phyloP scores from a whole-genome alignment of 2,797 vertebrate species.

The Strix occidentalis region DNA sequence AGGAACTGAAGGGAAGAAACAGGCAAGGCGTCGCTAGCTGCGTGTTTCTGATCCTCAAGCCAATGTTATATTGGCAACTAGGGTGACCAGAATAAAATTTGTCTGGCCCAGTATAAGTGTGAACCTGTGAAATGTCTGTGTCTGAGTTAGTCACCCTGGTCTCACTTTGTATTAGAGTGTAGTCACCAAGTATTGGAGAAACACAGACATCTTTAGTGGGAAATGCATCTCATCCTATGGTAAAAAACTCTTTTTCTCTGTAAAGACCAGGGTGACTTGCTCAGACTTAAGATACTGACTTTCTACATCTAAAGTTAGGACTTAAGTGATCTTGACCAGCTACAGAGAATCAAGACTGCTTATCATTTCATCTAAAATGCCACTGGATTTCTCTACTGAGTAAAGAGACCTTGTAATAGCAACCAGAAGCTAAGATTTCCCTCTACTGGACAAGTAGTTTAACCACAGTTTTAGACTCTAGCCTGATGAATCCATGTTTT shows the following conservation, averaged over 20 bases:
- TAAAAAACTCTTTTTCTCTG: not conserved
- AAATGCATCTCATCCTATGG: not conserved
- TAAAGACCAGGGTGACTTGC: fast-evolving
- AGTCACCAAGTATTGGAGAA: not conserved
- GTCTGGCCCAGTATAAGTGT: not conserved
- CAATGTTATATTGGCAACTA: not conserved
- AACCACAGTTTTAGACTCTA: not conserved
- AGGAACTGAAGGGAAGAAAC: not conserved
- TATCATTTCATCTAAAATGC: not conserved
- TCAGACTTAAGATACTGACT: fast-evolving
- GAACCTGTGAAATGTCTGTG: not conserved
- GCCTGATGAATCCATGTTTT: fast-evolving
- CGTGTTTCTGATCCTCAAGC: not conserved
- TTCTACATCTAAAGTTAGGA: not conserved
- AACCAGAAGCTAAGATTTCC: conserved; percentile 14
- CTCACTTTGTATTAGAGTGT: not conserved
- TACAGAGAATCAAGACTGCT: not conserved
- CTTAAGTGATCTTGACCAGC: not conserved
- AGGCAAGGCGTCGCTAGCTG: not conserved
- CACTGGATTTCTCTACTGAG: not conserved
- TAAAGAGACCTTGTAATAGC: not conserved
- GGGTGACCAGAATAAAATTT: not conserved
- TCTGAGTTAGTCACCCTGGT: not conserved
- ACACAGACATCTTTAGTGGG: not conserved
- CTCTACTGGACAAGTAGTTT: not conserved